Conservation (phyloP, 2,888 invertebrate species). For the Caenorhabditis sulstoni region DNA sequence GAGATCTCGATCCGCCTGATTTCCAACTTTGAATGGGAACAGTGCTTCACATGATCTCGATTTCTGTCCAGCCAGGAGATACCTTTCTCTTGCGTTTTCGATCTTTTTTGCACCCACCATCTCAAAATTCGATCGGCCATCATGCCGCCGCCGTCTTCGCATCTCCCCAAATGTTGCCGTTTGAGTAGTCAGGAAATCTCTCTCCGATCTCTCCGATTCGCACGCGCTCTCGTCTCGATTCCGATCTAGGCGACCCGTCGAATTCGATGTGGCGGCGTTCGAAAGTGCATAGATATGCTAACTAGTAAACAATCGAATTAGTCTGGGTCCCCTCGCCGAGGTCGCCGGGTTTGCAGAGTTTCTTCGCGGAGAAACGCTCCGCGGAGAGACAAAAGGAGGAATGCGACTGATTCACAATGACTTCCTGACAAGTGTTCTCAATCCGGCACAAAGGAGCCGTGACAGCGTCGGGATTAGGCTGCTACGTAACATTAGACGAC, state of each 20-base stretch:
- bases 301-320: slow-evolving; percentile 52
- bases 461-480: background rate
- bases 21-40: too few relatives aligned
- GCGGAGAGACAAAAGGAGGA: slow-evolving; percentile 5
- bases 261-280: slow-evolving; percentile 13
- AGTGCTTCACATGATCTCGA: too few relatives aligned
- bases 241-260: background rate
- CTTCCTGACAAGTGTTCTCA: background rate
- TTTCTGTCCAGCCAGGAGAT: background rate
- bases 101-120: slow-evolving; percentile 8
- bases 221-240: background rate
- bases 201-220: slow-evolving; percentile 10
- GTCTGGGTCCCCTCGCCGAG: slow-evolving; percentile 23
- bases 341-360: slow-evolving; percentile 29
- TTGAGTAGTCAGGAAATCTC: slow-evolving; percentile 6
- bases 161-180: slow-evolving; percentile 23
- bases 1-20: too few relatives aligned
- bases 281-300: slow-evolving; percentile 38
- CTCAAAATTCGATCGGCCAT: too few relatives aligned
- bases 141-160: slow-evolving; percentile 17
- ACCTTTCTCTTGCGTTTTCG: slow-evolving; percentile 13
- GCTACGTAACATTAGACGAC: slow-evolving; percentile 1
- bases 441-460: too few relatives aligned
- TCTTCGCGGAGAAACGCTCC: slow-evolving; percentile 12
- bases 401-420: slow-evolving; percentile 30